These are phyloP conservation scores for Nomada ruficornis DNA, from an alignment of 2,888 invertebrate species.

Conservation along the genomic window DNA sequence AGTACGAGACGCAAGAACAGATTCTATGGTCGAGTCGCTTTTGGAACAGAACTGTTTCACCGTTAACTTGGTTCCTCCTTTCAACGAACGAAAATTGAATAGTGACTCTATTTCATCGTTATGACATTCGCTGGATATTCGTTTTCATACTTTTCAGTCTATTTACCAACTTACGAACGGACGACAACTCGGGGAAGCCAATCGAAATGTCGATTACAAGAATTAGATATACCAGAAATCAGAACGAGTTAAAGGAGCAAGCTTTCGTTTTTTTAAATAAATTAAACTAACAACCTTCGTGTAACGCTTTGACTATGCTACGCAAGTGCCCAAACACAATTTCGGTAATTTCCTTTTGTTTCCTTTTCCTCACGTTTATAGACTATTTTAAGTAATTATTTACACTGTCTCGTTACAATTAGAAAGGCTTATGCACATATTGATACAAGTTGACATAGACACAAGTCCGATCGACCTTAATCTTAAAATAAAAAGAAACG, in stretches of 20 bases:
- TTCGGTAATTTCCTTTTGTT: constrained; percentile 39
- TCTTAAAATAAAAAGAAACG: not conserved
- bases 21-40: too few relatives aligned
- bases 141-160: too few relatives aligned
- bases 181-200: too few relatives aligned
- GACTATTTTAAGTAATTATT: constrained; percentile 61
- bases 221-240: not conserved
- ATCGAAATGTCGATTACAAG: too few relatives aligned
- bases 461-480: constrained; percentile 40
- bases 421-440: constrained; percentile 40
- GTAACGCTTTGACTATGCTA: constrained; percentile 57
- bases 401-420: constrained; percentile 57
- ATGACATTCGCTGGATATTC: not conserved
- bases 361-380: constrained; percentile 31
- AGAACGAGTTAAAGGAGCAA: constrained; percentile 27
- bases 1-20: too few relatives aligned
- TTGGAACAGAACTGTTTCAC: too few relatives aligned
- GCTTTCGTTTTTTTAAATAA: constrained; percentile 32
- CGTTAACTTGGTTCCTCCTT: too few relatives aligned
- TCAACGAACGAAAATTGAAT: constrained; percentile 6
- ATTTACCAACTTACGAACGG: too few relatives aligned
- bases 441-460: constrained; percentile 53
- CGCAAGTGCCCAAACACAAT: constrained; percentile 69
- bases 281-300: constrained; percentile 47
- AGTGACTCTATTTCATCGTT: constrained; percentile 17